Evolutionary conservation across 2,113 vertebrate genomes (phyloP).

Genomic region (Peucedramus taeniatus): DNA sequence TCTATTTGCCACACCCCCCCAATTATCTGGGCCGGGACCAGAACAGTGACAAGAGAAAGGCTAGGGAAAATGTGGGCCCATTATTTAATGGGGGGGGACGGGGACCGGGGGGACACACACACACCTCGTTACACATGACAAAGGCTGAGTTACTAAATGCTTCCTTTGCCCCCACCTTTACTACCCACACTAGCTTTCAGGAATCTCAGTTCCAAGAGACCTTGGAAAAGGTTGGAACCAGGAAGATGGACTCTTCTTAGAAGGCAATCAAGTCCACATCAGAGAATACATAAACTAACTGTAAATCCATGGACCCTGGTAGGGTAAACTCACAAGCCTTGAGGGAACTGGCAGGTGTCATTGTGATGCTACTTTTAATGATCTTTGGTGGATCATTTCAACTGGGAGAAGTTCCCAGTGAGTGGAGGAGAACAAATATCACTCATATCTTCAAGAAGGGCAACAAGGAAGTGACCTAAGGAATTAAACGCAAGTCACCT

Average conservation of each 20-base stretch:
- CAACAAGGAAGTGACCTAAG: not conserved
- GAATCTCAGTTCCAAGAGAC: not conserved
- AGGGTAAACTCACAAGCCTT: not conserved
- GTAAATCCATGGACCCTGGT: not conserved
- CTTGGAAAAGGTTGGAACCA: not conserved
- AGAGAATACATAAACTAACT: not conserved
- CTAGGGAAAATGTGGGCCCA: not conserved
- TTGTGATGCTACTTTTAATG: not conserved
- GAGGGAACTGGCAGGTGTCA: not conserved
- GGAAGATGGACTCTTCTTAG: not conserved
- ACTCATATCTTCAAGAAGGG: not conserved
- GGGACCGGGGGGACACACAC: too few species aligned
- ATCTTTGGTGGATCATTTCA: not conserved
- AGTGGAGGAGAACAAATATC: not conserved
- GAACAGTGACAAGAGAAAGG: not conserved
- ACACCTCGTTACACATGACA: not conserved
- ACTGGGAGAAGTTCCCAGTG: not conserved
- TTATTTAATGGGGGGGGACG: not conserved
- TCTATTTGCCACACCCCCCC: not conserved
- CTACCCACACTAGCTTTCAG: not conserved
- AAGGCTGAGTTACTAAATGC: not conserved
- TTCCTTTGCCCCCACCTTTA: not conserved
- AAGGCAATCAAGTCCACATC: too few species aligned
- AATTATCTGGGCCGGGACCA: accelerated
- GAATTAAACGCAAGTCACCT: not conserved